These are phyloP conservation scores for Sebastes fasciatus DNA, from an alignment of 2,113 vertebrate genomes.

Conservation along the genomic window DNA sequence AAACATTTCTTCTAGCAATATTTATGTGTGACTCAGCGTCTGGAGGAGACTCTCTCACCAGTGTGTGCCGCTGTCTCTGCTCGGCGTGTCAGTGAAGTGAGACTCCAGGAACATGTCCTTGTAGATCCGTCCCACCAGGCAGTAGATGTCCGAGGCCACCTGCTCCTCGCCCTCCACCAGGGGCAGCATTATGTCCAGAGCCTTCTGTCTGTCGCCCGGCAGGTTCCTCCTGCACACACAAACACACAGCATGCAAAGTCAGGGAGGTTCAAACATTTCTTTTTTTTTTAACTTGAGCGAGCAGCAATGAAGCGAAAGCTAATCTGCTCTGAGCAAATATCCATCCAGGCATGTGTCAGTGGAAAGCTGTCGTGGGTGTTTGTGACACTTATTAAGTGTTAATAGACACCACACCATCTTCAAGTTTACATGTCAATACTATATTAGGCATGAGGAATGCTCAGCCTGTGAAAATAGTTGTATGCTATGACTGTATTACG, in stretches of 20 bases:
- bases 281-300: background rate
- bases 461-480: too few relatives aligned
- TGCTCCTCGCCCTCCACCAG: conserved; percentile 92
- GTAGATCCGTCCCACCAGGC: conserved; percentile 96
- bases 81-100: conserved; percentile 90
- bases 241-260: conserved; percentile 8
- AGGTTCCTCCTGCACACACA: conserved; percentile 88
- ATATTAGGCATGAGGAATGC: too few relatives aligned
- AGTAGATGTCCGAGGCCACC: conserved; percentile 97
- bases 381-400: too few relatives aligned
- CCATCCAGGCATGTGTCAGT: background rate
- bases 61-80: conserved; percentile 89
- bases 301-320: background rate
- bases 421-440: too few relatives aligned
- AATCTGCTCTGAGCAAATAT: background rate
- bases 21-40: conserved; percentile 38
- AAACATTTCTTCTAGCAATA: conserved; percentile 36
- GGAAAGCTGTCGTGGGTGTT: too few relatives aligned
- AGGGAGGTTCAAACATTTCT: background rate
- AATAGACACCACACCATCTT: too few relatives aligned
- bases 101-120: conserved; percentile 98
- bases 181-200: conserved; percentile 95
- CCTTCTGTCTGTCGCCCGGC: conserved; percentile 92
- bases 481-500: too few relatives aligned
- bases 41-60: conserved; percentile 86